A percentile compares a stretch with the other conserved stretches of the same genome.
These are phyloP conservation scores for Brienomyrus longianalis DNA, from an alignment of 2,113 vertebrate species.

Conservation along the genomic window DNA sequence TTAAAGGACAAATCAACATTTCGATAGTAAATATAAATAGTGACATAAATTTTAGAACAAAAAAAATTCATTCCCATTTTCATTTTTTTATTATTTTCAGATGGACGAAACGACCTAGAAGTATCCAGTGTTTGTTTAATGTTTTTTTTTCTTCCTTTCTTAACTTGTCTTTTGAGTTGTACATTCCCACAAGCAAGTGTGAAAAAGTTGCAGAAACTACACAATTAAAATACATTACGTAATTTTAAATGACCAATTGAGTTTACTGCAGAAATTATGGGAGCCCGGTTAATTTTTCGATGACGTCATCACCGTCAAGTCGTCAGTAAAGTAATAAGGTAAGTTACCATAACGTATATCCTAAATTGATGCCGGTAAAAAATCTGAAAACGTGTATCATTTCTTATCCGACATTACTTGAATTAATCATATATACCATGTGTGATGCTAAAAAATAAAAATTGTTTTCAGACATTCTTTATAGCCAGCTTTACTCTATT, in stretches of 20 bases:
- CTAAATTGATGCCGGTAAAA: neutral
- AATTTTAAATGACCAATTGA: neutral
- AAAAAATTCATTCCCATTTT: constrained; percentile 7
- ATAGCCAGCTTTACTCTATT: neutral
- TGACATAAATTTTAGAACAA: neutral
- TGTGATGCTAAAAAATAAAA: neutral
- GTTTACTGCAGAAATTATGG: neutral
- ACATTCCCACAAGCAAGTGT: neutral
- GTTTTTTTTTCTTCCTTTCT: neutral
- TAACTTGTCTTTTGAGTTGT: neutral
- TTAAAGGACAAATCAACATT: constrained; percentile 15
- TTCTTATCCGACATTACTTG: neutral
- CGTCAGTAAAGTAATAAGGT: constrained; percentile 22
- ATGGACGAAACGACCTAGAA: constrained; percentile 2
- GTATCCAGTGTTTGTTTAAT: neutral
- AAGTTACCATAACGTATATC: constrained; percentile 7
- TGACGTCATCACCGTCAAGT: constrained; percentile 22
- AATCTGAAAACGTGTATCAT: neutral
- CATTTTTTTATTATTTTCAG: neutral
- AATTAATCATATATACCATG: neutral
- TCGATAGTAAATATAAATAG: constrained; percentile 14
- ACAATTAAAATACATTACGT: neutral
- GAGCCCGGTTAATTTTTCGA: neutral
- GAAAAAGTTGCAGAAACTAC: neutral
- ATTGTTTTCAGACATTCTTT: neutral